Evolutionary conservation across 1,140 invertebrate species (phyloP), one percentile per base, ranked within the genome.

Genomic region (Leptopilina clavipes): DNA sequence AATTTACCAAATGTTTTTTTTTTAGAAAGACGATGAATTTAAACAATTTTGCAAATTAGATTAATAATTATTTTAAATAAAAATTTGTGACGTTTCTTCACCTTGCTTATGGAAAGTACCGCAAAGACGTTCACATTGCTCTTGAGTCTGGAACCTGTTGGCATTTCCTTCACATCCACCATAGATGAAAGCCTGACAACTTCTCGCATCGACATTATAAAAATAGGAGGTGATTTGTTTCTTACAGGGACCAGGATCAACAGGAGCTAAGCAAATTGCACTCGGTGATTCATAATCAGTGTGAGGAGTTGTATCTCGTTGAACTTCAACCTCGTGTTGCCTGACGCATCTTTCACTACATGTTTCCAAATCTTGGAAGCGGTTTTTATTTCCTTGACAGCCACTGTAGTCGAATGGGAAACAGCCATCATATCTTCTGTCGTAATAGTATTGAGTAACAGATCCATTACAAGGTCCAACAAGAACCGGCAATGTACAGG

Each of bases 81-180:
- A 10, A 40, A 45, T 12, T 19, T 7, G 48, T 31, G n/a, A n/a
- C n/a, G 1, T 43, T 77, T 52, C 17, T 71, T 40, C 88, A 96
- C 95, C 95, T 87, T 95, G 91, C 79, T 92, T 92, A 81, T 91
- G 91, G 90, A 95, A 96, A 54, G 87, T 86, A 72, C 96, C 95
- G 83, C 96, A 97, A 40, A 93, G 92, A 78, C 95, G 90, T 85
- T 96, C 93, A 85, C 97, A 98, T 73, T 95, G 94, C 86, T 97
- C 96, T 83, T 94, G 93, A 0, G 93, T 91, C 31, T 93, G 86
- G 89, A 96, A 98, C 85, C 95, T 92, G 85, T 98, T 98, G 17
- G 93, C 93, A 85, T 97, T 97, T 59, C 96, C 96, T 70, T 93
- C 93, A 86, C 96, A 97, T 9, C 96, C 96, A 9, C 94, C 93